Base-by-base conservation (phyloP, 1,140 invertebrate species). In the Nasonia longicornis region DNA sequence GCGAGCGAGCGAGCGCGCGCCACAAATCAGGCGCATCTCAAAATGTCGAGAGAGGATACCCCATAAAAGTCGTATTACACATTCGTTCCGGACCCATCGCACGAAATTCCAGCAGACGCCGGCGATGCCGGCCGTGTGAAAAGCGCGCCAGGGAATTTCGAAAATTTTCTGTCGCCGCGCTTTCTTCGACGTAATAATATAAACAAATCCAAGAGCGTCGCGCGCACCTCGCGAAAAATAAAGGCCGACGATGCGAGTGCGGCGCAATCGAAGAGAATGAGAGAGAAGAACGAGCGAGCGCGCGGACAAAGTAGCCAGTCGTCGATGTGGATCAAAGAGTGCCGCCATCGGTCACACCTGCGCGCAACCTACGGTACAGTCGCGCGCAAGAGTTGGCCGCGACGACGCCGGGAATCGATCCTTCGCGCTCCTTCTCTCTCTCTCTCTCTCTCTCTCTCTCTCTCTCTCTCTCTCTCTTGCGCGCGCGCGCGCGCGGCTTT, bases 31-130 rank as follows among this genome's bases (percentile, higher is more conserved):
- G 87, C 85, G 86, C 85, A 87, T 88, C 86, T 87, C 83, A 84
- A 84, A 83, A 83, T 85, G 81, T 85, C 86, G 86, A 86, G 84
- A 86, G 73, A 42, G 79, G 84, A 86, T 87, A 85, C 85, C 87
- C 86, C 89, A 89, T 90, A 90, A 91, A 91, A 90, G 87, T 90
- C 89, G 88, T 89, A 91, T 91, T 90, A 90, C 88, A 84, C 86
- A 87, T 90, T 90, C 89, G 89, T 89, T 88, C 89, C 89, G 87
- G 88, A 87, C 88, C 86, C 84, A 84, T 85, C 86, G 86, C 66
- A 31, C 66, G 26, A 67, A 31, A 67, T 67, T 58, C 52, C 52
- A 58, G 48, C 52, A 58, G 48, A 7, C 14, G 29, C 26, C 6
- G 14, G 11, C 16, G 20, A 16, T 20, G 20, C 52, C 4, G n/a